A percentile compares a stretch with the other conserved stretches of the same genome.
Conservation (phyloP, 2,888 invertebrate species). For the Ophion slaviceki region DNA sequence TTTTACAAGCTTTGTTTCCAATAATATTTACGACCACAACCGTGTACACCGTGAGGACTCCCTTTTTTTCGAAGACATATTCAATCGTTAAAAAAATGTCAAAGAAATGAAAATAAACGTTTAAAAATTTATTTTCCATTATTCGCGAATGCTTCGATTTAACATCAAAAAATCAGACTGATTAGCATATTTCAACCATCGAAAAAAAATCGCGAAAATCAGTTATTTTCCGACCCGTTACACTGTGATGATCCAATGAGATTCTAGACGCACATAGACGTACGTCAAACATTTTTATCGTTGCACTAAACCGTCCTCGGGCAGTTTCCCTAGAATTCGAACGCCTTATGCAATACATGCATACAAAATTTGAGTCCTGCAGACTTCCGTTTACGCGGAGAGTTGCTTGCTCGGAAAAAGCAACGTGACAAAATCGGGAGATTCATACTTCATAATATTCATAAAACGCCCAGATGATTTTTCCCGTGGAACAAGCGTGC, state of each 20-base stretch:
- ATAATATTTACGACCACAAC: too few species aligned
- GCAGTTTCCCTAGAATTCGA: not conserved
- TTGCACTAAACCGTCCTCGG: not conserved
- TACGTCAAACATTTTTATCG: not conserved
- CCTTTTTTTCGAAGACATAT: too few species aligned
- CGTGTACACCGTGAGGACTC: too few species aligned
- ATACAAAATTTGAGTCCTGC: slow-evolving; percentile 5
- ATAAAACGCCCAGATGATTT: slow-evolving; percentile 53
- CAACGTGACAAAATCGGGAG: slow-evolving; percentile 40
- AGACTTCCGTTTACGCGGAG: slow-evolving; percentile 12
- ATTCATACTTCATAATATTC: slow-evolving; percentile 64
- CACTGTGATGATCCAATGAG: not conserved
- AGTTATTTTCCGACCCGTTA: not conserved
- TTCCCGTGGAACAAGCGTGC: slow-evolving; percentile 47
- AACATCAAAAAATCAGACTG: too few species aligned
- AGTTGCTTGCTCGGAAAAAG: slow-evolving; percentile 26
- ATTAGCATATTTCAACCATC: too few species aligned
- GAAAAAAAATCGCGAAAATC: too few species aligned
- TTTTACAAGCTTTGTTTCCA: too few species aligned
- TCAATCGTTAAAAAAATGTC: too few species aligned
- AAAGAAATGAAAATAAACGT: too few species aligned
- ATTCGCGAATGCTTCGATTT: too few species aligned
- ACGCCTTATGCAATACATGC: not conserved
- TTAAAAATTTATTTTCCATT: too few species aligned
- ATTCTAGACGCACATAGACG: not conserved